Conservation (phyloP, 2,888 invertebrate genomes). For the Ochropleura plecta region DNA sequence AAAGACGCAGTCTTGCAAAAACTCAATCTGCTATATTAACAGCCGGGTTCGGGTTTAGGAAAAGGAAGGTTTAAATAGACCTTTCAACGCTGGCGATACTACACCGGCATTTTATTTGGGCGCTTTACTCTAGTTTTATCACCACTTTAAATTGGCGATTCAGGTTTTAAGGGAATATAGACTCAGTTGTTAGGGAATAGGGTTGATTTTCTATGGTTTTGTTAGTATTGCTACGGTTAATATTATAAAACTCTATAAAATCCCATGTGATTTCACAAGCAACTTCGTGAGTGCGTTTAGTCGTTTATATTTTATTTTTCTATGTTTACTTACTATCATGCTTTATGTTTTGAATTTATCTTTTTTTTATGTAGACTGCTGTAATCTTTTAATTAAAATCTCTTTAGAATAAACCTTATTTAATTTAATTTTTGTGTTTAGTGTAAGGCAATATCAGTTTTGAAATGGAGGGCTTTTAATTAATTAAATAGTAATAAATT, state of each 20-base stretch:
- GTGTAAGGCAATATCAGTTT: constrained; percentile 38
- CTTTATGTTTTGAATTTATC: constrained; percentile 43
- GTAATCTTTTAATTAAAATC: neutral
- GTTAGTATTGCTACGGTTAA: constrained; percentile 82
- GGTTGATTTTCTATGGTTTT: constrained; percentile 39
- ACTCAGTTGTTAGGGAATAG: neutral
- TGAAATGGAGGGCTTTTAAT: neutral
- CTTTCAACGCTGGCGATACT: constrained; percentile 3
- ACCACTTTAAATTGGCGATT: constrained; percentile 41
- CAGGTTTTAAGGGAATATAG: neutral
- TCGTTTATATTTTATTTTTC: constrained; percentile 72
- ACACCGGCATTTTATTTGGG: neutral
- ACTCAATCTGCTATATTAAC: neutral
- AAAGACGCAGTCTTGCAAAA: neutral
- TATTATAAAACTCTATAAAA: constrained; percentile 64
- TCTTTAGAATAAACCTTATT: neutral
- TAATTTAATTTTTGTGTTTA: constrained; percentile 16
- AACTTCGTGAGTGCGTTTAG: constrained; percentile 86
- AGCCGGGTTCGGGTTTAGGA: neutral
- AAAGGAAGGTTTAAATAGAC: neutral
- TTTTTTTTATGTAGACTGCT: neutral
- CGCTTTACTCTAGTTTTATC: neutral
- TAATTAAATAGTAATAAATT: constrained; percentile 23
- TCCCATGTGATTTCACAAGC: constrained; percentile 78
- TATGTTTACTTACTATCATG: constrained; percentile 75